Conservation (phyloP, 2,888 invertebrate genomes). For the Stramonita haemastoma region DNA sequence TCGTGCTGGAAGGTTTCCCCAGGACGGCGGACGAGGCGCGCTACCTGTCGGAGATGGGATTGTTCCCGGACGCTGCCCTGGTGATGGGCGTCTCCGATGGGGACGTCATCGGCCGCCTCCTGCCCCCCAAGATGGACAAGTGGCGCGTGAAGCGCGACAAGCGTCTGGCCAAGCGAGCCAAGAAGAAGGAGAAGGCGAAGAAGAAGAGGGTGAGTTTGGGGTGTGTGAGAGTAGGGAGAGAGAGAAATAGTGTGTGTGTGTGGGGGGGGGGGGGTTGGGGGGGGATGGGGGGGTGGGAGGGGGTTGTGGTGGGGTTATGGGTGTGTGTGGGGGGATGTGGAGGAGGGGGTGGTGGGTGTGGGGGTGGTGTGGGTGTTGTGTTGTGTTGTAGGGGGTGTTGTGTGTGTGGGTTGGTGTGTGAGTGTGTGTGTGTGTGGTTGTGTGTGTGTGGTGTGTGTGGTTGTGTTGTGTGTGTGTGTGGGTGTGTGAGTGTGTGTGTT, state of each 20-base stretch:
- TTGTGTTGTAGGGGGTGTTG: neutral
- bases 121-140: conserved; percentile 74
- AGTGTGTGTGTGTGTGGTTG: no score
- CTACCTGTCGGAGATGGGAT: conserved; percentile 71
- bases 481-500: no score
- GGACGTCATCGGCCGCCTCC: conserved; percentile 74
- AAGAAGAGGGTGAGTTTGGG: conserved; percentile 70
- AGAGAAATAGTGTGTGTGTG: no score
- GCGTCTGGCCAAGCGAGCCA: conserved; percentile 66
- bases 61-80: conserved; percentile 76
- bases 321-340: neutral
- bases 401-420: neutral
- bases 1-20: conserved; percentile 77
- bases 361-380: neutral
- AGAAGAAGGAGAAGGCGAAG: conserved; percentile 72
- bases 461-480: no score
- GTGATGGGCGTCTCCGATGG: conserved; percentile 72
- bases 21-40: conserved; percentile 74
- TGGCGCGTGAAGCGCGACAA: conserved; percentile 73
- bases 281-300: neutral
- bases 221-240: neutral
- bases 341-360: neutral
- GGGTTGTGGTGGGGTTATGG: no score
- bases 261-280: neutral
- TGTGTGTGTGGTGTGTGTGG: no score